Evolutionary conservation across 1,140 invertebrate species (phyloP), one percentile per base, ranked within the genome.

Genomic region (Cherax quadricarinatus): DNA sequence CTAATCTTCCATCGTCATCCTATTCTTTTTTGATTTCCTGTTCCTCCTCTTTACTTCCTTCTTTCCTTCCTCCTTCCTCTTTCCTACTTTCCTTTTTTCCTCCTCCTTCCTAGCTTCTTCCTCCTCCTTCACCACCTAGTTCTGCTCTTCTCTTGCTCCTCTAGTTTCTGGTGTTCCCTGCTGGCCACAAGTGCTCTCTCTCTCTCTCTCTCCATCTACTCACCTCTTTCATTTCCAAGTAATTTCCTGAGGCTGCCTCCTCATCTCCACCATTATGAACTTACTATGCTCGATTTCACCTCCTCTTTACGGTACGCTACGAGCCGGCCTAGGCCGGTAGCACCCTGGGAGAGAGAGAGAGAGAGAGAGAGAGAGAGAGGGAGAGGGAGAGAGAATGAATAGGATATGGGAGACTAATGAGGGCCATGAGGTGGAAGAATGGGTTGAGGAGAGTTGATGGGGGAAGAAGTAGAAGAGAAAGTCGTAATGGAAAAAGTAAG

Each of bases 151-250:
- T 48, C 16, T 24, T 57, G 9, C 41, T 49, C 80, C 80, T 82
- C 48, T 16, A 12, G 48, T 10, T 53, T 41, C 51, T 48, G 9
- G 18, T n/a, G 16, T 24, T 18, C 82, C 48, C 24, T 70, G 49
- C 41, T 48, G 9, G 86, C 49, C 24, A 49, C n/a, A 88, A 88
- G 86, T 82, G 66, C 53, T 75, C 81, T 84, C 70, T 51, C 88
- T 49, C 51, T 53, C 83, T 70, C 53, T 75, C 81, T 84, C 70
- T 51, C 88, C 66, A 66, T 53, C 83, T 70, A 53, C 80, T 81
- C 84, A 75, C 73, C 83, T 91, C 73, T 80, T 91, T 91, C 89
- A 91, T 91, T 85, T 86, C 89, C 89, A 80, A 16, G 83, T 80
- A 86, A 86, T 91, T 91, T 86, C 89, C 78, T 83, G 80, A 10